Conservation (phyloP, 2,113 vertebrate genomes). For the Trichomycterus rosablanca region DNA sequence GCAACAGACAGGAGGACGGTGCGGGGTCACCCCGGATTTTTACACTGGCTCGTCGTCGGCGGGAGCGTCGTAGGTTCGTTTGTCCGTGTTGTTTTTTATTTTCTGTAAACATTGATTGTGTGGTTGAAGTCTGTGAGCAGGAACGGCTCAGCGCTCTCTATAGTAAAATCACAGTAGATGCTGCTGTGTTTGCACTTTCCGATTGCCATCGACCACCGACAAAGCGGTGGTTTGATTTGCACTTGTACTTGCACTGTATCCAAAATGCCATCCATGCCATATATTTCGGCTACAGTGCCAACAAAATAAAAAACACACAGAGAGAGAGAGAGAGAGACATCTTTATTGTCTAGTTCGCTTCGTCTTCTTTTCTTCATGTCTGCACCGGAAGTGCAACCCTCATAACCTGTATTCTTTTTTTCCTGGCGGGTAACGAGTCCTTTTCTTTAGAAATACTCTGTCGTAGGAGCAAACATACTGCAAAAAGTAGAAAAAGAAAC, state of each 20-base stretch:
- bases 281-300: conserved; percentile 11
- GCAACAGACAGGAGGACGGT: conserved; percentile 71
- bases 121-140: too few species aligned
- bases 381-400: too few species aligned
- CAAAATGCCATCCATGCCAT: conserved; percentile 11
- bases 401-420: too few species aligned
- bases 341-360: conserved; percentile 4
- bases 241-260: neutral
- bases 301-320: too few species aligned
- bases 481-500: too few species aligned
- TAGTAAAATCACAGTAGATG: conserved; percentile 33
- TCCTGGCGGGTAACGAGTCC: too few species aligned
- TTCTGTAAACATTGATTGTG: conserved; percentile 72
- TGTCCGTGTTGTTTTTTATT: too few species aligned
- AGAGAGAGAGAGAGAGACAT: neutral
- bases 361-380: too few species aligned
- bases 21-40: conserved; percentile 60
- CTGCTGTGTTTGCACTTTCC: neutral
- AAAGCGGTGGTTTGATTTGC: neutral
- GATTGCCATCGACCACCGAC: conserved; percentile 10
- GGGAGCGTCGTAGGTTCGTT: conserved; percentile 38
- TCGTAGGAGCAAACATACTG: too few species aligned
- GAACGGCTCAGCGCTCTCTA: conserved; percentile 38
- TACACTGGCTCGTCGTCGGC: conserved; percentile 65
- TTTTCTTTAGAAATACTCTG: too few species aligned